Evolutionary conservation across 1,140 invertebrate genomes (phyloP).

Genomic region (Drosophila tsacasi): DNA sequence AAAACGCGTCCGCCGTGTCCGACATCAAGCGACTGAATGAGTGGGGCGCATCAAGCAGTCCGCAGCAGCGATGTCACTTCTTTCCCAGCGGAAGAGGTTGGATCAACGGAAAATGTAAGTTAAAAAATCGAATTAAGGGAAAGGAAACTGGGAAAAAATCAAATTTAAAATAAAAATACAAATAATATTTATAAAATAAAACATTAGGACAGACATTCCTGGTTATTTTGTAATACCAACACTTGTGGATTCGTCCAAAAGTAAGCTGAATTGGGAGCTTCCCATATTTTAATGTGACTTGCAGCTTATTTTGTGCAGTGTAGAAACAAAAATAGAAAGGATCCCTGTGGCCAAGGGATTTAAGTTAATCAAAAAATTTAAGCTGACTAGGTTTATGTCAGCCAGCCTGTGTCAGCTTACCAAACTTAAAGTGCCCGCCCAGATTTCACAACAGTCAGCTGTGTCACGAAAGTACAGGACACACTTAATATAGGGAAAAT

Average conservation of each 20-base stretch:
- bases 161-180: neutral
- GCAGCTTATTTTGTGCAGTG: neutral
- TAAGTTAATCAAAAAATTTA: neutral
- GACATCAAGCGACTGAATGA: conserved; percentile 18
- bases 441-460: neutral
- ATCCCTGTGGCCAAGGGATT: neutral
- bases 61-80: conserved; percentile 6
- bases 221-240: neutral
- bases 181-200: neutral
- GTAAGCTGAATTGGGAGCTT: neutral
- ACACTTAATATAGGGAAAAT: neutral
- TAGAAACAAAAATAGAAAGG: neutral
- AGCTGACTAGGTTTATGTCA: too few relatives aligned
- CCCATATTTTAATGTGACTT: neutral
- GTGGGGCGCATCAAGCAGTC: conserved; percentile 3
- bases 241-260: neutral
- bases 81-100: neutral
- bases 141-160: neutral
- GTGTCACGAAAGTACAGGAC: neutral
- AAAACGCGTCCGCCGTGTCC: conserved; percentile 22
- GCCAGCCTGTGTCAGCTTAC: neutral
- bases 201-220: fast-evolving
- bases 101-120: neutral
- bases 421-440: conserved; percentile 3
- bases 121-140: neutral